A percentile compares a stretch with the other conserved stretches of the same genome.
These are phyloP conservation scores for Sebastes schlegelii DNA, from an alignment of 2,113 vertebrate species.

Conservation along the genomic window DNA sequence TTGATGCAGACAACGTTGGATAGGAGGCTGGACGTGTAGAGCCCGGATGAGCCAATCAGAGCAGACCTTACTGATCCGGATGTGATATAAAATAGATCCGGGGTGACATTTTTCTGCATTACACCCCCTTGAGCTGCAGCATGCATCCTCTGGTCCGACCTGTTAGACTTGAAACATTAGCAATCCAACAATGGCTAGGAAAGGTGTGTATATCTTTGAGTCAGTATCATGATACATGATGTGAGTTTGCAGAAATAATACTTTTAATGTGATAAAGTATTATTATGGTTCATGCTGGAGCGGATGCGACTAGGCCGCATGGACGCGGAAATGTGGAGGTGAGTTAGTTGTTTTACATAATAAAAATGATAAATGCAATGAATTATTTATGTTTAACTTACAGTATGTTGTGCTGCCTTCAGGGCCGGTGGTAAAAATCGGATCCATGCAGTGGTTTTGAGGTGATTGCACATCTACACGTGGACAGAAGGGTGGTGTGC, in stretches of 20 bases:
- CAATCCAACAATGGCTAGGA: accelerated
- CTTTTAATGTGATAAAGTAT: not conserved
- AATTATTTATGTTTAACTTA: accelerated
- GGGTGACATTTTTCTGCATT: constrained; percentile 31
- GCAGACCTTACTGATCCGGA: constrained; percentile 30
- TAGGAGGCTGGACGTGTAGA: constrained; percentile 53
- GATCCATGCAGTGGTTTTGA: not conserved
- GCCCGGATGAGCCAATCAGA: constrained; percentile 54
- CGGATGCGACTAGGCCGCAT: constrained; percentile 26
- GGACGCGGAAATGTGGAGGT: not conserved
- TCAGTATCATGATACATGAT: not conserved
- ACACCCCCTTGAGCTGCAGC: not conserved
- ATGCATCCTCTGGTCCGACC: accelerated
- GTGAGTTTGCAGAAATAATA: too few relatives aligned
- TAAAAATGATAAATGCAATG: not conserved
- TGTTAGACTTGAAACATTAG: accelerated
- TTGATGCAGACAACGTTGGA: too few relatives aligned
- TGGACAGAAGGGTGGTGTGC: not conserved
- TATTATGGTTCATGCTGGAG: not conserved
- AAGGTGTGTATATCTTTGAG: accelerated
- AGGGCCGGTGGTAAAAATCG: not conserved
- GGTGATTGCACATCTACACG: constrained; percentile 15
- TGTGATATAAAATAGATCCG: constrained; percentile 64
- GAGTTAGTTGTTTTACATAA: accelerated
- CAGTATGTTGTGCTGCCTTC: not conserved